Percentiles rank a stretch among this genome's conserved stretches.
Conservation (phyloP, 2,888 invertebrate genomes). For the Sialis lutaria region DNA sequence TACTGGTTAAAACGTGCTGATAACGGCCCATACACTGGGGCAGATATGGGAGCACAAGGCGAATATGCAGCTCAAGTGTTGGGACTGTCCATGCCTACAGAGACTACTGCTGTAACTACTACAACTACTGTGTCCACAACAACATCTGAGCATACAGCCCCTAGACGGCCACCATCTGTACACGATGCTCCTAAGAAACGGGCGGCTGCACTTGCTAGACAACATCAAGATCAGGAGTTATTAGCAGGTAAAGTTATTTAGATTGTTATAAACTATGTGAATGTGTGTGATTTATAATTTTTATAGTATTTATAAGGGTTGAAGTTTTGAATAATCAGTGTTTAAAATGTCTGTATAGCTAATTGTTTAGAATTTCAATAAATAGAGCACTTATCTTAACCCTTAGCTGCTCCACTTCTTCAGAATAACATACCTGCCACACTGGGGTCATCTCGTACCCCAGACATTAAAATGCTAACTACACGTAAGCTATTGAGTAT, state of each 20-base stretch:
- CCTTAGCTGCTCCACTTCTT: too few species aligned
- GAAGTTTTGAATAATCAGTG: too few species aligned
- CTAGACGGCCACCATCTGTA: constrained; percentile 28
- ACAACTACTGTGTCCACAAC: background rate
- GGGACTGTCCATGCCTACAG: constrained; percentile 34
- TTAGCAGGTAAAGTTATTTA: background rate
- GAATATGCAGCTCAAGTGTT: constrained; percentile 85
- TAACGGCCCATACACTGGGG: constrained; percentile 75
- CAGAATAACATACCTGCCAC: too few species aligned
- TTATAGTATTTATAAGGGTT: too few species aligned
- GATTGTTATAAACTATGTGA: background rate
- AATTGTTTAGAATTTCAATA: too few species aligned
- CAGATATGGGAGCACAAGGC: constrained; percentile 76
- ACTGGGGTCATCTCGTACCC: too few species aligned
- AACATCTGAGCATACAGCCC: constrained; percentile 28
- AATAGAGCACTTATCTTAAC: too few species aligned
- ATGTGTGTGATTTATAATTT: too few species aligned
- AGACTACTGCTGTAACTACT: background rate
- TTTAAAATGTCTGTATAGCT: too few species aligned
- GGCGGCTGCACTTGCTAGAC: background rate
- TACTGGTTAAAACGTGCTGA: constrained; percentile 89
- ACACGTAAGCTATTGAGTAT: too few species aligned
- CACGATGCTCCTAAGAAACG: constrained; percentile 1
- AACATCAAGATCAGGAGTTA: background rate
- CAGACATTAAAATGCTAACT: too few species aligned